Evolutionary conservation across 2,888 invertebrate species (phyloP).

Genomic region (Rhopalosiphum nymphaeae): DNA sequence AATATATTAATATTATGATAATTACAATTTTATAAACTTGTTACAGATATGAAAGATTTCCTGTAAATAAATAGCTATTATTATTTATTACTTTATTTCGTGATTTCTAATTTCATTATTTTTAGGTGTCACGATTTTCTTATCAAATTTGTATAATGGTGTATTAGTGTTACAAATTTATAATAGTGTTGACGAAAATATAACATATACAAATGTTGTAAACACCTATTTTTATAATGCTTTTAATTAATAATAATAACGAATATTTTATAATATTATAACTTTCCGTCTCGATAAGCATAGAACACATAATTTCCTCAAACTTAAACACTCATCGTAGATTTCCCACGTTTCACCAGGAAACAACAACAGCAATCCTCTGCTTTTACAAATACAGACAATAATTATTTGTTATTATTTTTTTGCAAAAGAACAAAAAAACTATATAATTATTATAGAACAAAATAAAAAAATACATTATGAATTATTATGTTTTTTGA

Average conservation of each 20-base stretch:
- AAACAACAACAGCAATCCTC: not conserved
- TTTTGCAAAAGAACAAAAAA: not conserved
- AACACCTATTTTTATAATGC: not conserved
- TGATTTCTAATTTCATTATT: not conserved
- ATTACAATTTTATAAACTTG: not conserved
- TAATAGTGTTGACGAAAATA: not conserved
- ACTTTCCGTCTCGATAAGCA: not conserved
- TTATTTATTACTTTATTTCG: not conserved
- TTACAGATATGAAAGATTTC: not conserved
- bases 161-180: not conserved
- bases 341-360: conserved; percentile 22
- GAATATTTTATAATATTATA: not conserved
- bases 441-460: not conserved
- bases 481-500: not conserved
- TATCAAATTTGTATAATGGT: not conserved
- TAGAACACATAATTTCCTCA: not conserved
- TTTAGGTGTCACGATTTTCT: not conserved
- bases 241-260: not conserved
- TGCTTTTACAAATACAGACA: not conserved
- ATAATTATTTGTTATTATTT: conserved; percentile 4
- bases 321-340: not conserved
- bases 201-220: not conserved
- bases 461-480: not conserved
- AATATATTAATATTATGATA: not conserved
- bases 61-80: not conserved